phyloP scores from a whole-genome alignment of 1,140 invertebrate genomes.

The Heliconius himera region DNA sequence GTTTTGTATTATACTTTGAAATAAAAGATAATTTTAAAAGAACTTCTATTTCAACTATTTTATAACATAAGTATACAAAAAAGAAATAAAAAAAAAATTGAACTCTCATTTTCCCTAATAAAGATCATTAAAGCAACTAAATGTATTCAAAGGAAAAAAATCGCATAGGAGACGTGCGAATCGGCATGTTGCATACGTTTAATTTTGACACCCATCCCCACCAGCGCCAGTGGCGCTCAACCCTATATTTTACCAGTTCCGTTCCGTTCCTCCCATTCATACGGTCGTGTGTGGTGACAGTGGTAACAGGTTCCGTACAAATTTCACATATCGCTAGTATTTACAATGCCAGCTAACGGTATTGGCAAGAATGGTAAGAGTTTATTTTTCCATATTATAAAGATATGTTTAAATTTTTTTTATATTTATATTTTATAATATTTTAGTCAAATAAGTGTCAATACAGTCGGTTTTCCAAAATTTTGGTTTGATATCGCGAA shows the following conservation, averaged over 20 bases:
- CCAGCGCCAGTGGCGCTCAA: background rate
- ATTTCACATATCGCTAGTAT: background rate
- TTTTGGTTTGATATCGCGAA: no score
- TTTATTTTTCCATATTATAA: background rate
- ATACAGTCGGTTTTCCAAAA: background rate
- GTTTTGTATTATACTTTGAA: no score
- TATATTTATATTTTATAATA: background rate
- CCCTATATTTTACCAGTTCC: background rate
- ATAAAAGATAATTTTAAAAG: no score
- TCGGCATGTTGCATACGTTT: background rate
- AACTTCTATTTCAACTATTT: no score
- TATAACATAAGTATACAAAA: no score
- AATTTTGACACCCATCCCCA: background rate
- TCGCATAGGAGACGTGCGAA: background rate
- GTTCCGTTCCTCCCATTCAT: background rate
- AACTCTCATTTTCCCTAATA: background rate
- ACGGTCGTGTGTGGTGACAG: background rate
- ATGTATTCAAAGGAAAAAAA: background rate
- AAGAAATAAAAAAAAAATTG: no score
- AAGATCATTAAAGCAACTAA: background rate
- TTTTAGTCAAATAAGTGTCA: background rate
- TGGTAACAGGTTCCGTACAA: background rate
- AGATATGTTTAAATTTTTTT: background rate
- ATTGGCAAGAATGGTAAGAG: background rate
- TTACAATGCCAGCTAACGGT: constrained; percentile 16